Base-by-base conservation (phyloP, 2,888 invertebrate genomes). In the Sialis lutaria region DNA sequence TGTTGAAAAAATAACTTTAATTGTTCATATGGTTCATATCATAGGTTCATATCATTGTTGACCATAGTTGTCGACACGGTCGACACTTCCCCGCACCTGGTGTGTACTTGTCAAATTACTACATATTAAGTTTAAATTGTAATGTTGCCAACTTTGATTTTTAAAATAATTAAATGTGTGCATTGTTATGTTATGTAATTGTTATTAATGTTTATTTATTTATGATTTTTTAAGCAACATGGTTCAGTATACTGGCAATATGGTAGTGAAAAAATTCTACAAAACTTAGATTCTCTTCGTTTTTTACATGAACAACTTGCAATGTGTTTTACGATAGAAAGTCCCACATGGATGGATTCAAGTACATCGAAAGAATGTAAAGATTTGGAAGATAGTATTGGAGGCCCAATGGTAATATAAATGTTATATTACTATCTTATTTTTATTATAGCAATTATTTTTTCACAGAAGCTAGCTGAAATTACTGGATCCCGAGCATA, bases 281-380 rank as follows among this genome's bases (percentile, higher is more conserved):
- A 66, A 46, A 73, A 66, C 42, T 67, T 95, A 31, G 74, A 86
- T 46, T 69, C 87, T 0, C 75, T 77, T 6, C 78, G 80, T 57
- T 86, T 87, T 63, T 65, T 95, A 6, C 85, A 89, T 67, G 77
- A 84, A 22, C 91, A 95, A 66, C 67, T 96, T 37, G 73, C 75
- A 44, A 79, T 82, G 5, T 67, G 70, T 0, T 97, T 97, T 64
- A 79, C 87, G 9, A 62, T 87, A 0, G 77, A 86, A 52, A 87
- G 91, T 7, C 96, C 97, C 0, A 80, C 95, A 10, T 97, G 97
- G 97, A 91, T 95, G 91, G 96, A 97, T 64, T 83, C 86, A 5
- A 90, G 85, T 53, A 91, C 79, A 53, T 73, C 73, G 0, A 65
- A 69, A 37, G 80, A 90, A 58, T 92, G 92, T 61, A 67, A 69